Conservation (phyloP, 2,888 invertebrate genomes). For the Drosophila anomelani region DNA sequence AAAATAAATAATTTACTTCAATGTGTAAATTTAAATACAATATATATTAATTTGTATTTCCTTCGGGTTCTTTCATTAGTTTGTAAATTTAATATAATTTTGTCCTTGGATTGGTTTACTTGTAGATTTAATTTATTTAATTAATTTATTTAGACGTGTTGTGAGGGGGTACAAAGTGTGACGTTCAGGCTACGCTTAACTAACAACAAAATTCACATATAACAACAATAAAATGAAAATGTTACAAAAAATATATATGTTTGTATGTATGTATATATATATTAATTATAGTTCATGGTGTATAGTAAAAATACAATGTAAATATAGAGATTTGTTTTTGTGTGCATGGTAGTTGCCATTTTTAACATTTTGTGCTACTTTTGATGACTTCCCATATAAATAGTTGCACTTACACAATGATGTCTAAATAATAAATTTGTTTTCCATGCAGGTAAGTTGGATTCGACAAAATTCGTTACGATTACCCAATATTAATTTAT, state of each 20-base stretch:
- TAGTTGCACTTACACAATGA: slow-evolving; percentile 53
- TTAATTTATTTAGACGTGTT: slow-evolving; percentile 51
- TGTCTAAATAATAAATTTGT: slow-evolving; percentile 33
- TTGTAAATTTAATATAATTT: slow-evolving; percentile 72
- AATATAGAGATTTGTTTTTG: slow-evolving; percentile 40
- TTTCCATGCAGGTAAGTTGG: slow-evolving; percentile 54
- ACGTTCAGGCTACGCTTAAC: slow-evolving; percentile 71
- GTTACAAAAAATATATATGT: slow-evolving; percentile 59
- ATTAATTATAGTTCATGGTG: slow-evolving; percentile 31
- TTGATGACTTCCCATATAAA: slow-evolving; percentile 38
- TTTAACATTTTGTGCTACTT: slow-evolving; percentile 44
- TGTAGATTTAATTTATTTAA: slow-evolving; percentile 71
- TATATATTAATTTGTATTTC: slow-evolving; percentile 45
- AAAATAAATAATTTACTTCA: slow-evolving; percentile 67
- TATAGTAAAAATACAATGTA: slow-evolving; percentile 49
- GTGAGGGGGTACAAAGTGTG: slow-evolving; percentile 73
- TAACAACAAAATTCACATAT: slow-evolving; percentile 74
- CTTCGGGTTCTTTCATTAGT: slow-evolving; percentile 12
- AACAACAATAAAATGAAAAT: slow-evolving; percentile 61
- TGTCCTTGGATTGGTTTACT: slow-evolving; percentile 58
- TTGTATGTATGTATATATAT: slow-evolving; percentile 6
- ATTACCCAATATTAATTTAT: slow-evolving; percentile 10
- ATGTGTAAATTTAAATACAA: slow-evolving; percentile 69
- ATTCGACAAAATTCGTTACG: slow-evolving; percentile 45
- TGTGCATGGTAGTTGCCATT: slow-evolving; percentile 33